Percentiles rank a stretch among this genome's conserved stretches.
Evolutionary conservation across 1,140 invertebrate genomes (phyloP).

Genomic region (Tachypleus tridentatus): DNA sequence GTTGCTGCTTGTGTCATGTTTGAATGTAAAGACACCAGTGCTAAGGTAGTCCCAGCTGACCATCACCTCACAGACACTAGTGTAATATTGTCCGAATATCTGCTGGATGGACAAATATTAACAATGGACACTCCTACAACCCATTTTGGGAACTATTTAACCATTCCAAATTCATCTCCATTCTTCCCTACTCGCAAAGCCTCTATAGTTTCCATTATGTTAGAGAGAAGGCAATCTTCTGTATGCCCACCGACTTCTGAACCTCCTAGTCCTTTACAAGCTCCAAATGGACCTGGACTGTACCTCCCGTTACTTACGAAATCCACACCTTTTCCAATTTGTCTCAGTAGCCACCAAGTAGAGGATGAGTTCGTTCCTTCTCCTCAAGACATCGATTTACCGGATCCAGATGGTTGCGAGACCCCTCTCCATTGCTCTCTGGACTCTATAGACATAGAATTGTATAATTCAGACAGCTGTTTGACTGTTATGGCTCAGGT

Average conservation of each 20-base stretch:
- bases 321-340: too few relatives aligned
- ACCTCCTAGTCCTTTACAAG: too few relatives aligned
- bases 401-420: conserved; percentile 26
- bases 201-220: too few relatives aligned
- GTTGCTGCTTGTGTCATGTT: conserved; percentile 92
- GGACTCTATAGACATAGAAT: conserved; percentile 11
- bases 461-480: conserved; percentile 8
- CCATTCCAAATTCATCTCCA: too few relatives aligned
- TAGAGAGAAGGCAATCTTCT: too few relatives aligned
- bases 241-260: too few relatives aligned
- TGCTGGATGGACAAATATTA: background rate
- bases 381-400: conserved; percentile 23
- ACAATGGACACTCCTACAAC: too few relatives aligned
- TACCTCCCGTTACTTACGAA: too few relatives aligned
- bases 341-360: too few relatives aligned
- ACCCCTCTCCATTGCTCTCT: conserved; percentile 10
- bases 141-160: too few relatives aligned
- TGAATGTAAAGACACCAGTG: conserved; percentile 41
- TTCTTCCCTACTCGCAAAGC: too few relatives aligned
- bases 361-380: conserved; percentile 20
- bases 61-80: conserved; percentile 7
- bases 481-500: conserved; percentile 13
- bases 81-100: conserved; percentile 8
- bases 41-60: conserved; percentile 1
- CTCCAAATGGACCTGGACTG: too few relatives aligned